phyloP scores from a whole-genome alignment of 2,797 vertebrate species.

The Sarcophilus harrisii region DNA sequence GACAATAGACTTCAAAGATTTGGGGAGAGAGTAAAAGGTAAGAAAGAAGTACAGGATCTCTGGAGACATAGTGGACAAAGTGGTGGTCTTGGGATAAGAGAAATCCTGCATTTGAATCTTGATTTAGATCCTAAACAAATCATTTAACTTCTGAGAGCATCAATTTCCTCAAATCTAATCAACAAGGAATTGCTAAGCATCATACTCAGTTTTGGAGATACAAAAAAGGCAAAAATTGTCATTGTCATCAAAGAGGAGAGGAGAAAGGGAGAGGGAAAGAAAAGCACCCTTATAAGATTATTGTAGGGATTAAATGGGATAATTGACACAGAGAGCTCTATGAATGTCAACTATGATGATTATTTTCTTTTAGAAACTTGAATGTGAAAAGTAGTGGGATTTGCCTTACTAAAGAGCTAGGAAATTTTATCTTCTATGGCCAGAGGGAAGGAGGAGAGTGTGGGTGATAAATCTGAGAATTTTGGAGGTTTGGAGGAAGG shows the following conservation, averaged over 20 bases:
- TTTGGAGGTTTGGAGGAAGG: not conserved
- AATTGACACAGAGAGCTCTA: not conserved
- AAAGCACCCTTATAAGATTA: not conserved
- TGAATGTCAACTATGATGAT: not conserved
- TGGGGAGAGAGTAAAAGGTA: not conserved
- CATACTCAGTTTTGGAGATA: not conserved
- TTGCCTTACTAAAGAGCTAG: not conserved
- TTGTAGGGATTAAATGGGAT: not conserved
- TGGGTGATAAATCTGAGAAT: not conserved
- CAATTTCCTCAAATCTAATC: not conserved
- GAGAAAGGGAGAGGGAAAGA: not conserved
- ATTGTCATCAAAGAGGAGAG: not conserved
- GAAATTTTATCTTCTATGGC: not conserved
- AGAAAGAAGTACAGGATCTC: not conserved
- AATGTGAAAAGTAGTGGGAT: not conserved
- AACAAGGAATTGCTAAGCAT: not conserved
- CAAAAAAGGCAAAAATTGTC: not conserved
- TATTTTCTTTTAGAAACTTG: not conserved
- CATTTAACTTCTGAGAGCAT: not conserved
- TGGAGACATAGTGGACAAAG: not conserved
- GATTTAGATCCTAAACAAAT: not conserved
- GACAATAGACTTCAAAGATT: not conserved
- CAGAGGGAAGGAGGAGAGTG: constrained; percentile 2
- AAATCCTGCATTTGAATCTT: not conserved
- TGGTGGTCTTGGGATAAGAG: not conserved